Evolutionary conservation across 2,797 vertebrate species (phyloP).

Genomic region (Dicrostonyx torquatus): DNA sequence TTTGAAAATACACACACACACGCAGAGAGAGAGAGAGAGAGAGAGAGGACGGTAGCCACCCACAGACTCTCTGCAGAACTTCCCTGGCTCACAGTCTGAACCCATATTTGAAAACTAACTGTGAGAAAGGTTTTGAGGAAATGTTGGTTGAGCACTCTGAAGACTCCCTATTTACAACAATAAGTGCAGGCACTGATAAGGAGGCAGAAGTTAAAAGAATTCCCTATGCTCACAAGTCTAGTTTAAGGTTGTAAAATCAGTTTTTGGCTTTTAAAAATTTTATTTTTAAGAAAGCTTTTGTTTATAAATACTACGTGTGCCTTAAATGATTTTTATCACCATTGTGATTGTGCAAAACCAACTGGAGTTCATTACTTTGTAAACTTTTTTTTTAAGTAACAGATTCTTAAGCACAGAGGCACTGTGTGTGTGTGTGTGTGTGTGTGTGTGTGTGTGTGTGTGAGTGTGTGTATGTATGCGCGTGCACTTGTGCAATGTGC

Average conservation of each 20-base stretch:
- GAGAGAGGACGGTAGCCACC: too few species aligned
- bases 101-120: not conserved
- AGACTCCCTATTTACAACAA: not conserved
- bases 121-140: not conserved
- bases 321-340: constrained; percentile 62
- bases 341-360: constrained; percentile 23
- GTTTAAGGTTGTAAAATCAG: not conserved
- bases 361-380: constrained; percentile 28
- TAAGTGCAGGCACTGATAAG: not conserved
- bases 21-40: too few species aligned
- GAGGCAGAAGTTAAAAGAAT: not conserved
- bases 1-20: not conserved
- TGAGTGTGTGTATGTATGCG: too few species aligned
- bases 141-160: not conserved
- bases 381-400: not conserved
- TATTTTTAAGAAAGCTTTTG: constrained; percentile 53
- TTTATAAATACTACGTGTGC: not conserved
- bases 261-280: not conserved
- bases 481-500: too few species aligned
- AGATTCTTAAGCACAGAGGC: not conserved
- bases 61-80: not conserved
- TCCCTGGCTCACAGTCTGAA: not conserved
- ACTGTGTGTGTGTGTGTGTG: not conserved
- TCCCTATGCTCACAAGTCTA: not conserved
- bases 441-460: not conserved